These are phyloP conservation scores for Schrankia costaestrigalis DNA, from an alignment of 2,888 invertebrate genomes.

Conservation along the genomic window DNA sequence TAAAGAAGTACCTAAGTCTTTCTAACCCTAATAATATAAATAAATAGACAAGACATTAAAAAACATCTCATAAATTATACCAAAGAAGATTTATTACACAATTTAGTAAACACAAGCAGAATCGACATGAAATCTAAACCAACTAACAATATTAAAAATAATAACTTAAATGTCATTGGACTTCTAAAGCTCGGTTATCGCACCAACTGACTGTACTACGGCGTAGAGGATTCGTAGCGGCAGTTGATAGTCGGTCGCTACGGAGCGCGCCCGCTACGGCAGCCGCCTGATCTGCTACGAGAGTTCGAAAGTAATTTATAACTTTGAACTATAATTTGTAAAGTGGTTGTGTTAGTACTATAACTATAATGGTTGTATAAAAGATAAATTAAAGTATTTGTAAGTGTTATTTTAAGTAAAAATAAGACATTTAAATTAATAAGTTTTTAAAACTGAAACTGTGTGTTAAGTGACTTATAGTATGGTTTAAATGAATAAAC, in stretches of 20 bases:
- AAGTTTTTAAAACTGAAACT: not conserved
- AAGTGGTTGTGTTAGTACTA: conserved; percentile 20
- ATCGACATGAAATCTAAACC: not conserved
- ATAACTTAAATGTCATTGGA: conserved; percentile 1
- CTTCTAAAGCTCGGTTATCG: conserved; percentile 7
- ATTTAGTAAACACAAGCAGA: too few relatives aligned
- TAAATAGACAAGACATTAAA: too few relatives aligned
- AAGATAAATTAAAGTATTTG: conserved; percentile 1
- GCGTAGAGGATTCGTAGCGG: conserved; percentile 55
- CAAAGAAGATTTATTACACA: too few relatives aligned
- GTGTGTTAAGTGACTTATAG: conserved; percentile 3
- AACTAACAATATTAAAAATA: too few relatives aligned
- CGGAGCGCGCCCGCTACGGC: conserved; percentile 51
- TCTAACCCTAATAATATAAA: too few relatives aligned
- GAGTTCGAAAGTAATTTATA: conserved; percentile 27
- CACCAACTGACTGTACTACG: conserved; percentile 34
- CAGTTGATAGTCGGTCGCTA: conserved; percentile 60
- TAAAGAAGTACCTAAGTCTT: too few relatives aligned
- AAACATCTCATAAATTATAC: too few relatives aligned
- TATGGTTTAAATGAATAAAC: not conserved
- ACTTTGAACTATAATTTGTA: conserved; percentile 23
- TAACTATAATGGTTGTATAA: not conserved
- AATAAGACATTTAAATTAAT: not conserved
- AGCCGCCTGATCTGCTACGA: conserved; percentile 35
- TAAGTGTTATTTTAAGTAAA: not conserved